phyloP scores from a whole-genome alignment of 2,888 invertebrate species.

The Hemicrepidius hirtus region DNA sequence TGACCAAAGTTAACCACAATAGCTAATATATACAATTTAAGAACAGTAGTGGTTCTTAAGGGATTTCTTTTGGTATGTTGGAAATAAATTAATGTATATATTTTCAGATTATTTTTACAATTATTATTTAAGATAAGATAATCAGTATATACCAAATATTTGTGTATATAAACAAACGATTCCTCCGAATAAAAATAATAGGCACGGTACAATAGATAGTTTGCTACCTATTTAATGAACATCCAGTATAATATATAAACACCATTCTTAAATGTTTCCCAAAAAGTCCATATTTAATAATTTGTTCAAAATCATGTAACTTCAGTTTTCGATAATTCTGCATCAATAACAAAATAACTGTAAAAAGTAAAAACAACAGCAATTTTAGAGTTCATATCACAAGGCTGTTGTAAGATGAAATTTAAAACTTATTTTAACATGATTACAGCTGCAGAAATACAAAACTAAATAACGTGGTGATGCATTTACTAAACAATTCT shows the following conservation, averaged over 20 bases:
- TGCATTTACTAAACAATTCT: slow-evolving; percentile 36
- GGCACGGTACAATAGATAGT: slow-evolving; percentile 7
- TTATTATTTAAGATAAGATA: neutral
- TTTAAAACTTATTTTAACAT: neutral
- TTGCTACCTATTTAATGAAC: neutral
- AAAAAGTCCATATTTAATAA: slow-evolving; percentile 1
- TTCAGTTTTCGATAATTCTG: neutral
- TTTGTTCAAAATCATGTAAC: neutral
- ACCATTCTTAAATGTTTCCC: neutral
- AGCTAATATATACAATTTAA: slow-evolving; percentile 38
- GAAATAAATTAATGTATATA: slow-evolving; percentile 23
- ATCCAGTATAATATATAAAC: slow-evolving; percentile 4
- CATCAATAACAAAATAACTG: slow-evolving; percentile 4
- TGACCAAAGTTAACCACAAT: slow-evolving; percentile 14
- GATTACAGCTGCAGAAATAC: slow-evolving; percentile 23
- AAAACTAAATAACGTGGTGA: slow-evolving; percentile 32
- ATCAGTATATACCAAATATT: slow-evolving; percentile 7
- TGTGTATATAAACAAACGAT: neutral
- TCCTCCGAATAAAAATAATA: neutral
- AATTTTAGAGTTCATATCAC: slow-evolving; percentile 36
- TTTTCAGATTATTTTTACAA: slow-evolving; percentile 19
- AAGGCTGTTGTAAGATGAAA: slow-evolving; percentile 18
- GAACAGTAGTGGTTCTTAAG: neutral
- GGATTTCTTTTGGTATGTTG: slow-evolving; percentile 15
- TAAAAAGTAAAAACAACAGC: slow-evolving; percentile 37